A percentile compares a stretch with the other conserved stretches of the same genome.
Evolutionary conservation across 2,888 invertebrate species (phyloP).

Genomic region (Trichopria drosophilae): DNA sequence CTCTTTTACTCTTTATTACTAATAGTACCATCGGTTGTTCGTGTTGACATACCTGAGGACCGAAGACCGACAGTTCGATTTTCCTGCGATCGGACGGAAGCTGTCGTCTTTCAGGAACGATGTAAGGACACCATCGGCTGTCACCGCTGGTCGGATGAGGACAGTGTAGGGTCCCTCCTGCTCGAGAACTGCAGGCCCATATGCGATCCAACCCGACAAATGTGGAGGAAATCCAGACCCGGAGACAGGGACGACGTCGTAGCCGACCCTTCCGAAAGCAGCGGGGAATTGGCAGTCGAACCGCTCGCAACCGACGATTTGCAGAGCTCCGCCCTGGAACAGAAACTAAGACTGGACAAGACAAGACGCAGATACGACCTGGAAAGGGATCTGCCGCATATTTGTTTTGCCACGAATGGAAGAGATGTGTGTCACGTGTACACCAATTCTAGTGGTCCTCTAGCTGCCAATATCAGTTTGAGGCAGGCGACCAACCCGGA

Average conservation of each 20-base stretch:
- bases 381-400: slow-evolving; percentile 61
- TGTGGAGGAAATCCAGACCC: slow-evolving; percentile 19
- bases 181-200: slow-evolving; percentile 73
- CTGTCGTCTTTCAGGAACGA: slow-evolving; percentile 71
- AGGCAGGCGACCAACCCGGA: slow-evolving; percentile 59
- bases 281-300: slow-evolving; percentile 48
- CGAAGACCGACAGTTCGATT: slow-evolving; percentile 70
- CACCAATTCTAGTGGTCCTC: slow-evolving; percentile 60
- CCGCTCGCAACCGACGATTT: slow-evolving; percentile 40
- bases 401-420: slow-evolving; percentile 60
- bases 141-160: slow-evolving; percentile 67
- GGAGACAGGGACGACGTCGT: slow-evolving; percentile 21
- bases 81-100: slow-evolving; percentile 71
- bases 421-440: slow-evolving; percentile 65
- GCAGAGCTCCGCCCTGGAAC: background rate
- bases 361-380: slow-evolving; percentile 42
- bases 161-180: slow-evolving; percentile 66
- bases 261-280: slow-evolving; percentile 43
- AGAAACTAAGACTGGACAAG: background rate
- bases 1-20: slow-evolving; percentile 71
- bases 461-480: slow-evolving; percentile 63
- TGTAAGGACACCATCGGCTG: slow-evolving; percentile 71
- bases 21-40: slow-evolving; percentile 69
- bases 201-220: slow-evolving; percentile 57
- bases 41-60: slow-evolving; percentile 62